A percentile compares a stretch with the other conserved stretches of the same genome.
These are phyloP conservation scores for Chauna torquata DNA, from an alignment of 2,113 vertebrate genomes.

Conservation along the genomic window DNA sequence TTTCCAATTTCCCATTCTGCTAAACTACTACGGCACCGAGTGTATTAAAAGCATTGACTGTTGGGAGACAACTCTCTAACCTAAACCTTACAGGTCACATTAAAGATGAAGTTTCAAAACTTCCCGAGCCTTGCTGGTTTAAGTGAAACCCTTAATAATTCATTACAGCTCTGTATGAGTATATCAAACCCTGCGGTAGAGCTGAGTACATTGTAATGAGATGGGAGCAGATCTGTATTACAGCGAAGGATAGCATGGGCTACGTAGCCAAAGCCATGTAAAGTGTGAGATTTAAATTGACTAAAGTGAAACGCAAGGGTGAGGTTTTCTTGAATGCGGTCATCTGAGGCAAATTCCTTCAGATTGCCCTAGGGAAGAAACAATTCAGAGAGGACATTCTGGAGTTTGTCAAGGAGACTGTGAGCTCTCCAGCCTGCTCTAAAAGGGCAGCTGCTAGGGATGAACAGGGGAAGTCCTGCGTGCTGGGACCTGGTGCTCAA, in stretches of 20 bases:
- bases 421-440: not conserved
- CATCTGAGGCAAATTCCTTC: conserved; percentile 3
- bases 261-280: not conserved
- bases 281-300: conserved; percentile 51
- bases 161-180: not conserved
- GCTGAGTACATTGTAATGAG: not conserved
- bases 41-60: not conserved
- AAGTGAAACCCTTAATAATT: conserved; percentile 36
- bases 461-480: not conserved
- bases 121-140: not conserved
- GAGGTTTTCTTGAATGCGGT: not conserved
- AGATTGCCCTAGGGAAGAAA: conserved; percentile 19
- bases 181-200: not conserved
- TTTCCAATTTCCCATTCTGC: not conserved
- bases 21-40: not conserved
- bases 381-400: not conserved
- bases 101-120: conserved; percentile 4
- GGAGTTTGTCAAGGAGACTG: not conserved
- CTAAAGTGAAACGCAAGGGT: conserved; percentile 19
- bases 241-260: conserved; percentile 6
- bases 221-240: not conserved
- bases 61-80: not conserved
- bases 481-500: not conserved
- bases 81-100: not conserved
- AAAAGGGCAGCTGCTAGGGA: not conserved